phyloP scores from a whole-genome alignment of 2,113 vertebrate species.

The Lanius collurio region DNA sequence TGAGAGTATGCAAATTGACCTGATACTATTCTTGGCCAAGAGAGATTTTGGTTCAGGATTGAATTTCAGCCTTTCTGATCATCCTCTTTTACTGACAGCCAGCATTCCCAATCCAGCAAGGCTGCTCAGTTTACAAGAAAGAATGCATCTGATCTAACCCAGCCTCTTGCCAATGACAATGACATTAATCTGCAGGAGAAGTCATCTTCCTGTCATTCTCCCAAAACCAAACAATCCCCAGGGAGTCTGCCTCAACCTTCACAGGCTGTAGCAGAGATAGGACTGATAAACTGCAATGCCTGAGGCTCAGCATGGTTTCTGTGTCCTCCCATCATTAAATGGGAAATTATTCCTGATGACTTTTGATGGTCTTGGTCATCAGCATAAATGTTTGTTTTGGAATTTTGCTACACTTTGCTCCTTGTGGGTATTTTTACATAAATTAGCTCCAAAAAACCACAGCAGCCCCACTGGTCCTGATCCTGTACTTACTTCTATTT shows the following conservation, averaged over 20 bases:
- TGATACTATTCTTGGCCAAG: background rate
- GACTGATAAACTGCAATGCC: background rate
- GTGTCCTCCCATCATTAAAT: background rate
- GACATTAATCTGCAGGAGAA: background rate
- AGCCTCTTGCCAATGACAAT: background rate
- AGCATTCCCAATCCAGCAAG: background rate
- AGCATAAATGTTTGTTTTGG: background rate
- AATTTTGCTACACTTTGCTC: background rate
- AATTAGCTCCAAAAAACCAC: background rate
- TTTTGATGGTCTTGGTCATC: background rate
- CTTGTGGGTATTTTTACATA: background rate
- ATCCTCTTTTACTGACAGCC: background rate
- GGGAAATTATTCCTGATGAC: background rate
- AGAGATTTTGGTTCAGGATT: background rate
- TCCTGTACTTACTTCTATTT: background rate
- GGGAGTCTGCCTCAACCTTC: background rate
- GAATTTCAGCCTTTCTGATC: background rate
- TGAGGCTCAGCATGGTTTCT: background rate
- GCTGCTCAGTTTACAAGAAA: background rate
- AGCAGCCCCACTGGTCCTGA: background rate
- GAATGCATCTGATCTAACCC: background rate
- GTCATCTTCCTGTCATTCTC: background rate
- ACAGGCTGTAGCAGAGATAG: background rate
- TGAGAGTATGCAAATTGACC: background rate
- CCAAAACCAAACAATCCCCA: background rate